Conservation (phyloP, 53 echinoderm and acorn worm species). For the Stichopus horrens region DNA sequence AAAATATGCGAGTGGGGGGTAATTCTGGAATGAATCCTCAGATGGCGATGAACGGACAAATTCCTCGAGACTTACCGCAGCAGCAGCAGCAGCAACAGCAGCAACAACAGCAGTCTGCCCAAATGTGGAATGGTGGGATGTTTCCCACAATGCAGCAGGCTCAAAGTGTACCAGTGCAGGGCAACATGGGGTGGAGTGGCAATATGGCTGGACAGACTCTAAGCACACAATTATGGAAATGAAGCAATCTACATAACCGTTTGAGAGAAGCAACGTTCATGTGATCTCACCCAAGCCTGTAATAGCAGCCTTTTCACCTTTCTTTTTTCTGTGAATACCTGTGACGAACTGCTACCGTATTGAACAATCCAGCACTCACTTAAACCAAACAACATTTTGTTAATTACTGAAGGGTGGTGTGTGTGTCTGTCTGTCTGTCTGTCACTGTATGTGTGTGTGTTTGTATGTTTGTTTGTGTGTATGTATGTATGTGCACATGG, state of each 20-base stretch:
- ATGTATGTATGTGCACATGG: too few species aligned
- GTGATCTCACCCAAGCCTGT: background rate
- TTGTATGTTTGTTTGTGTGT: too few species aligned
- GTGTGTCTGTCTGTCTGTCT: too few species aligned
- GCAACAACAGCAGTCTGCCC: background rate
- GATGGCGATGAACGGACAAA: slow-evolving; percentile 7
- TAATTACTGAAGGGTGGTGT: too few species aligned
- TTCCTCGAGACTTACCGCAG: background rate
- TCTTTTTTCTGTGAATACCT: background rate
- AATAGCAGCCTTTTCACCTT: background rate
- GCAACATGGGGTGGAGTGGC: slow-evolving; percentile 40
- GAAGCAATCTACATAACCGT: background rate
- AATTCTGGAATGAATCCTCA: background rate
- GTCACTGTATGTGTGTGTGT: too few species aligned
- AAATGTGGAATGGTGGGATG: slow-evolving; percentile 32
- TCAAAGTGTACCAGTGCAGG: slow-evolving; percentile 34
- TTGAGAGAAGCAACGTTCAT: background rate
- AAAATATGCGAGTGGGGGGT: slow-evolving; percentile 24
- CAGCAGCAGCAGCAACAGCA: background rate
- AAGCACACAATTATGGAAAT: slow-evolving; percentile 38
- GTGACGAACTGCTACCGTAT: too few species aligned
- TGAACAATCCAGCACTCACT: too few species aligned
- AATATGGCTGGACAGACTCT: slow-evolving; percentile 45
- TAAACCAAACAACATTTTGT: too few species aligned
- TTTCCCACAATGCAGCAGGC: slow-evolving; percentile 46